phyloP scores from a whole-genome alignment of 2,113 vertebrate genomes.

The Morone saxatilis region DNA sequence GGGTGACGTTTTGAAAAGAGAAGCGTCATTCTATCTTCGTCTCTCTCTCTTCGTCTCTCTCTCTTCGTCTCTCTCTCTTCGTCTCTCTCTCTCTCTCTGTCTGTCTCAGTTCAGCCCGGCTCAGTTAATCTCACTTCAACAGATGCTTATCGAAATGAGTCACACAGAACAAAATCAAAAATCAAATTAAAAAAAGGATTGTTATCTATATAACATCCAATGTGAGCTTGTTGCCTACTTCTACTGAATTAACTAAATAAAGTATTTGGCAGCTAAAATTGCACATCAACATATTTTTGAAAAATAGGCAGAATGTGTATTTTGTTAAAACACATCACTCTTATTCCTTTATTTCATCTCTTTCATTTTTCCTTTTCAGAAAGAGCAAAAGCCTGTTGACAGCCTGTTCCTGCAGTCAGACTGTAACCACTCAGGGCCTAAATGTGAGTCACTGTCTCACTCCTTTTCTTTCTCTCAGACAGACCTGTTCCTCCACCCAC shows the following conservation, averaged over 20 bases:
- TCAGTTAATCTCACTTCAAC: slow-evolving; percentile 64
- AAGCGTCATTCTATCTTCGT: slow-evolving; percentile 36
- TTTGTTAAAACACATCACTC: not conserved
- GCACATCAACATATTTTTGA: not conserved
- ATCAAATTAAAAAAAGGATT: slow-evolving; percentile 45
- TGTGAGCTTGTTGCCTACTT: slow-evolving; percentile 12
- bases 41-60: slow-evolving; percentile 22
- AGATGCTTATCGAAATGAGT: slow-evolving; percentile 60
- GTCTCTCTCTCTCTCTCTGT: slow-evolving; percentile 5
- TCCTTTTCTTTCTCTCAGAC: not conserved
- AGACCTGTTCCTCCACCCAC: slow-evolving; percentile 74
- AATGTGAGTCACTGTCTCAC: slow-evolving; percentile 20
- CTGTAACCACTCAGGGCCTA: not conserved
- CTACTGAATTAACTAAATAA: not conserved
- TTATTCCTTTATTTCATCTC: not conserved
- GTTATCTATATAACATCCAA: slow-evolving; percentile 19
- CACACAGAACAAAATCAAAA: slow-evolving; percentile 23
- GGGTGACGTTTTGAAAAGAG: slow-evolving; percentile 42
- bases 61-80: not conserved
- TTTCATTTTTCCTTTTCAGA: slow-evolving; percentile 20
- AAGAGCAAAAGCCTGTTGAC: not conserved
- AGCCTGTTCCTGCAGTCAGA: slow-evolving; percentile 24
- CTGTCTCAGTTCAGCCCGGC: slow-evolving; percentile 26
- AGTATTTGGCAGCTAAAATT: not conserved
- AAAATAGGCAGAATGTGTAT: not conserved